phyloP scores from a whole-genome alignment of 2,888 invertebrate genomes.

The Leucophenga maculata region DNA sequence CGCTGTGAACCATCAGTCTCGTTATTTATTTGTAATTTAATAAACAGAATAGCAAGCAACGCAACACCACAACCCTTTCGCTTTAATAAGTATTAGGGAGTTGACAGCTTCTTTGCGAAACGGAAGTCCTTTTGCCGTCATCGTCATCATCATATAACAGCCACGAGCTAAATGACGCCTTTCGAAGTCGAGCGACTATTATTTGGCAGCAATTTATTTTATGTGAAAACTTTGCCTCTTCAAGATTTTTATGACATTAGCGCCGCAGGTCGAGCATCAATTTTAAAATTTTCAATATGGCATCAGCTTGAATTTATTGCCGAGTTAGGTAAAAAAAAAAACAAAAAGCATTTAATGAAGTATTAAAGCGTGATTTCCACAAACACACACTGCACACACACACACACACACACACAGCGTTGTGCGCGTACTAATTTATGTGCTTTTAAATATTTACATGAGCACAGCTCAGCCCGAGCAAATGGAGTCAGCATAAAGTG shows the following conservation, averaged over 20 bases:
- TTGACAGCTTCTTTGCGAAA: neutral
- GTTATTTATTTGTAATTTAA: slow-evolving; percentile 66
- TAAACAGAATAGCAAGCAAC: slow-evolving; percentile 38
- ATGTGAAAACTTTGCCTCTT: slow-evolving; percentile 60
- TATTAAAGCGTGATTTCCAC: slow-evolving; percentile 56
- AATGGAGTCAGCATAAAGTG: slow-evolving; percentile 15
- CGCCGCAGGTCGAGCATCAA: slow-evolving; percentile 49
- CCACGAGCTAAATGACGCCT: slow-evolving; percentile 35
- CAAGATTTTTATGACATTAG: slow-evolving; percentile 57
- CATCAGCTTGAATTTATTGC: slow-evolving; percentile 63
- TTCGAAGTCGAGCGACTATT: slow-evolving; percentile 43
- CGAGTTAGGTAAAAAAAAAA: slow-evolving; percentile 23
- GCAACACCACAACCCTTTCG: neutral
- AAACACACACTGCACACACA: slow-evolving; percentile 17
- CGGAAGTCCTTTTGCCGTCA: slow-evolving; percentile 30
- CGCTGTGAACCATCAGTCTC: slow-evolving; percentile 58
- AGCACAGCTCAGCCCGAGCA: neutral
- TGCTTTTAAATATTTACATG: slow-evolving; percentile 58
- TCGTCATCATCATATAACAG: slow-evolving; percentile 27
- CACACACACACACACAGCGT: slow-evolving; percentile 28
- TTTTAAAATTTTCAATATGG: slow-evolving; percentile 36
- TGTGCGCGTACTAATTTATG: slow-evolving; percentile 55
- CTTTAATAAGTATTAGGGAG: neutral
- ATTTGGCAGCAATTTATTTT: slow-evolving; percentile 66
- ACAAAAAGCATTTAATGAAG: slow-evolving; percentile 62